Conservation (phyloP, 2,888 invertebrate species). For the Diarsia brunnea region DNA sequence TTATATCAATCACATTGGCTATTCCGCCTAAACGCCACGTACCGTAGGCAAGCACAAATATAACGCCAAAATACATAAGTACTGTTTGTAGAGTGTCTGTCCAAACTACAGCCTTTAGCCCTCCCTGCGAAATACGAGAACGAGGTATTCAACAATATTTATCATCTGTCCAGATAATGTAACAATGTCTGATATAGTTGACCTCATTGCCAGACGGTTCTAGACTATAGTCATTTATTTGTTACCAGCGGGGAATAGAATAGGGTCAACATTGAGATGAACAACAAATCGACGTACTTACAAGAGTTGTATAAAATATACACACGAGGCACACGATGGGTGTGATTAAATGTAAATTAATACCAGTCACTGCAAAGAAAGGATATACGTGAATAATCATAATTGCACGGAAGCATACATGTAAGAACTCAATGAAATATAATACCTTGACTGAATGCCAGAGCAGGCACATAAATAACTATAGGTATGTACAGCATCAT, state of each 20-base stretch:
- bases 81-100: constrained; percentile 94
- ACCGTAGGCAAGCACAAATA: constrained; percentile 92
- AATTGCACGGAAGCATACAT: constrained; percentile 13
- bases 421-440: constrained; percentile 19
- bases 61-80: constrained; percentile 93
- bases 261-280: constrained; percentile 65
- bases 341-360: constrained; percentile 94
- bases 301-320: constrained; percentile 97
- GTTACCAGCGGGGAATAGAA: constrained; percentile 67
- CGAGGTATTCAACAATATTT: constrained; percentile 18
- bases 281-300: constrained; percentile 86
- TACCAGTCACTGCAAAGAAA: constrained; percentile 93
- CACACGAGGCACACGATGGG: constrained; percentile 96
- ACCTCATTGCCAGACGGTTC: constrained; percentile 69
- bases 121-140: constrained; percentile 90
- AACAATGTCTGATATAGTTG: constrained; percentile 66
- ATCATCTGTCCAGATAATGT: constrained; percentile 38
- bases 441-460: constrained; percentile 95
- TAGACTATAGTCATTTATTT: constrained; percentile 70
- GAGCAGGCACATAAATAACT: constrained; percentile 96
- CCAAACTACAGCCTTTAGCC: constrained; percentile 95
- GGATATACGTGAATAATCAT: constrained; percentile 35
- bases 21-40: constrained; percentile 92
- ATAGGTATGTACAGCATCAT: constrained; percentile 95
- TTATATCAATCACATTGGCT: constrained; percentile 91